phyloP scores from a whole-genome alignment of 1,140 invertebrate species.

The Drosophila novamexicana region DNA sequence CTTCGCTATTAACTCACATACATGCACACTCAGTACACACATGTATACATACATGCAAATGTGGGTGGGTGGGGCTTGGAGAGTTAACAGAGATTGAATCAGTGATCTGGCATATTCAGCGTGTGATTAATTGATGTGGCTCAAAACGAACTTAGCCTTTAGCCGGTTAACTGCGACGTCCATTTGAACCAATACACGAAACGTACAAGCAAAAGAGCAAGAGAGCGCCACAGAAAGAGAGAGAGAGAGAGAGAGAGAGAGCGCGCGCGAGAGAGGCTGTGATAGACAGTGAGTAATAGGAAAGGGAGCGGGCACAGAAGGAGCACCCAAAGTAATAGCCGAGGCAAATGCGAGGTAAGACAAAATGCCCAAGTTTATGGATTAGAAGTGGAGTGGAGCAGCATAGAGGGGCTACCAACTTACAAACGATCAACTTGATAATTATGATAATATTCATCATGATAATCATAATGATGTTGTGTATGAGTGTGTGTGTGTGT shows the following conservation, averaged over 20 bases:
- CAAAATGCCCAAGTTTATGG: conserved; percentile 49
- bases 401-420: conserved; percentile 11
- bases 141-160: conserved; percentile 4
- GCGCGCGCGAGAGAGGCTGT: conserved; percentile 3
- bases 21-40: neutral
- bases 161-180: conserved; percentile 22
- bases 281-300: neutral
- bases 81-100: conserved; percentile 11
- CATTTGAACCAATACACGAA: neutral
- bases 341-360: neutral
- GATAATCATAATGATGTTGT: conserved; percentile 26
- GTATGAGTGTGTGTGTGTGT: conserved; percentile 5
- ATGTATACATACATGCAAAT: neutral
- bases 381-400: conserved; percentile 21
- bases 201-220: neutral
- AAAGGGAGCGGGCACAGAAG: neutral
- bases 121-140: conserved; percentile 35
- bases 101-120: conserved; percentile 15
- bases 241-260: conserved; percentile 4
- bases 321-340: neutral
- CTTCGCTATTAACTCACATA: neutral
- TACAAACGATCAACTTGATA: conserved; percentile 16
- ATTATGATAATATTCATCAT: conserved; percentile 15
- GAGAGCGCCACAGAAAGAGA: conserved; percentile 10
- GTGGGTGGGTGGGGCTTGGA: conserved; percentile 19